Evolutionary conservation across 2,888 invertebrate genomes (phyloP), one percentile per base, ranked within the genome.

Genomic region (Pollenia griseotomentosa): DNA sequence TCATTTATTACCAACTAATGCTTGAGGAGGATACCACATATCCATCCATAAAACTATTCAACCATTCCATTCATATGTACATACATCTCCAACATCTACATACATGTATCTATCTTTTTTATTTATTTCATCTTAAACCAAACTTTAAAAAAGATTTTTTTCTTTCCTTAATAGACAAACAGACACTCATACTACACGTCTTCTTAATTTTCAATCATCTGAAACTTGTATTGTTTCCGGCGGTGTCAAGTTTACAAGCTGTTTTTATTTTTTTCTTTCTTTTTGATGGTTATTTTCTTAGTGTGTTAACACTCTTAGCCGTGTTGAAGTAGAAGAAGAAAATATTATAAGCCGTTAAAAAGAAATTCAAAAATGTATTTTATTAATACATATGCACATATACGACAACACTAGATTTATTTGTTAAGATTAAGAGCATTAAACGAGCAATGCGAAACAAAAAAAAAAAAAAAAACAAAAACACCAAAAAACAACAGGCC

Each of bases 161-260:
- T 51, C 68, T 82, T 68, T 83, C 61, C 68, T 83, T 19, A 33
- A 19, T 74, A 44, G 48, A 40, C 71, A 40, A 42, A 46, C 66
- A 65, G 10, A 61, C 33, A 44, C 48, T 71, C 14, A 59, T 44
- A 19, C 51, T 55, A 23, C n/a, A 68, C 75, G 81, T 71, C 66
- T 75, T 65, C 16, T 77, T 66, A 57, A 81, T 85, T 84, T 86
- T 84, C 81, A 84, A 83, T 87, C 84, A 87, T 44, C 78, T 51
- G 57, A 87, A 87, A 87, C 84, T 87, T 84, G 87, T 82, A 82
- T 82, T 82, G 81, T 87, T 87, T 87, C 84, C 84, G 77, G 84
- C 81, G 84, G 84, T 87, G 78, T 87, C 81, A 84, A 81, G 87
- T 87, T 87, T 78, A 84, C 61, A 71, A 77, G n/a, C 16, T 33